These are phyloP conservation scores for Oreohelix idahoensis DNA, from an alignment of 1,140 invertebrate species.

Conservation along the genomic window DNA sequence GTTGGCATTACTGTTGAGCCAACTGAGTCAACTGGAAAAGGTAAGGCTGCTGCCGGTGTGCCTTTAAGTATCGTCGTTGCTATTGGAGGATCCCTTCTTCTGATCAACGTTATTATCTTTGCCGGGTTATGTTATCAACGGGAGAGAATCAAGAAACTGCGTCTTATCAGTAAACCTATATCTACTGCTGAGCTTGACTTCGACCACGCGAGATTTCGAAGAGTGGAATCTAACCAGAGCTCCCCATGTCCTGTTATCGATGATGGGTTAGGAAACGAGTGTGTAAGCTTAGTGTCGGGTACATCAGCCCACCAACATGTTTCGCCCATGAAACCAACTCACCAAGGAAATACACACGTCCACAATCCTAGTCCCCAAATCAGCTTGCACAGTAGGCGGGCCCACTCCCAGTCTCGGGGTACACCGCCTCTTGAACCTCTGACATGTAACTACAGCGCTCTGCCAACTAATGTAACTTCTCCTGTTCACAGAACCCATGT, in stretches of 20 bases:
- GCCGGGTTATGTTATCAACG: conserved; percentile 94
- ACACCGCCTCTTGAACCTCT: conserved; percentile 24
- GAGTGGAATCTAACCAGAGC: conserved; percentile 42
- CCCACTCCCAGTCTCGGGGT: conserved; percentile 17
- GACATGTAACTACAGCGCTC: conserved; percentile 46
- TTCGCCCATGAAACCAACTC: conserved; percentile 1
- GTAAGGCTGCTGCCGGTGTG: conserved; percentile 24
- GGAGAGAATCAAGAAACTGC: conserved; percentile 78
- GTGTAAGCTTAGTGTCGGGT: conserved; percentile 27
- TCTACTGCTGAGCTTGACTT: conserved; percentile 21
- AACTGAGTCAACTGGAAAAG: not conserved
- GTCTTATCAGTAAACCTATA: conserved; percentile 3
- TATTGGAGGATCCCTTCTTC: conserved; percentile 91
- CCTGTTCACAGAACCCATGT: conserved; percentile 46
- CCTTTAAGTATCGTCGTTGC: conserved; percentile 83
- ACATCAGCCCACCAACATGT: conserved; percentile 14
- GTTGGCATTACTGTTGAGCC: not conserved
- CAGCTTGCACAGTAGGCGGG: conserved; percentile 25
- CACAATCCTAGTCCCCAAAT: conserved; percentile 30
- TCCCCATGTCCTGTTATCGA: not conserved
- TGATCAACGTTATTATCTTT: conserved; percentile 93
- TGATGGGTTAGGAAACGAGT: not conserved
- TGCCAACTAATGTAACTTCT: conserved; percentile 50
- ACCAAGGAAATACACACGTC: conserved; percentile 29
- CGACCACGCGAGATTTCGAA: conserved; percentile 47